Evolutionary conservation across 2,113 vertebrate genomes (phyloP), one percentile per base, ranked within the genome.

Genomic region (Urocolius indicus): DNA sequence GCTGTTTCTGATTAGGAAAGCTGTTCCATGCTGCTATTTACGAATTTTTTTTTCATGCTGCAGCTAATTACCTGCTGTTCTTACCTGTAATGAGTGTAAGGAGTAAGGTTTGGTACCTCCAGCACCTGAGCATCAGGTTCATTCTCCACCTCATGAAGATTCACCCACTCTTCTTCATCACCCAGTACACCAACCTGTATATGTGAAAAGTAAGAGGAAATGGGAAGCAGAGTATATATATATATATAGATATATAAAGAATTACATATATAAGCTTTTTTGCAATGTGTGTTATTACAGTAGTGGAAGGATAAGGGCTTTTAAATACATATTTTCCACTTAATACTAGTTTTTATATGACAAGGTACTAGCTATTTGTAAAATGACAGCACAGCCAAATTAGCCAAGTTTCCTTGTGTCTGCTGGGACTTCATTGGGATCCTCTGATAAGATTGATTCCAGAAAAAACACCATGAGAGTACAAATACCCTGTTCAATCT

Each of bases 51-150:
- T 52, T 41, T 21, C 38, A 51, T 23, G 20, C 19, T 21, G 29
- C 4, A 58, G 43, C 61, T 73, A 78, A 81, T 67, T 48, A 63
- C 30, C 52, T 38, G 91, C 81, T 72, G 62, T 49, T 84, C 98
- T 98, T 95, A 99, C 99, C 99, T 99, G 98, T 99, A 99, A 93
- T 98, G 98, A 52, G 99, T 99, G 92, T 99, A 99, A 2, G 99
- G 99, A 4, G 95, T 98, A 92, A 99, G 98, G 97, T 99, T 97
- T 2, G 99, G 99, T 62, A 99, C 98, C 89, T 99, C 98, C 97
- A 99, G 95, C 29, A 92, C 96, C 94, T 99, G 98, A 89, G 98
- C 98, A 16, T 99, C 98, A 1, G 99, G 98, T 59, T 99, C 98
- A 32, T 99, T 99, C 74, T 99, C 98, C 76, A 98, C 98, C 95